Conservation (phyloP, 2,113 vertebrate genomes). For the Anoura caudifer region DNA sequence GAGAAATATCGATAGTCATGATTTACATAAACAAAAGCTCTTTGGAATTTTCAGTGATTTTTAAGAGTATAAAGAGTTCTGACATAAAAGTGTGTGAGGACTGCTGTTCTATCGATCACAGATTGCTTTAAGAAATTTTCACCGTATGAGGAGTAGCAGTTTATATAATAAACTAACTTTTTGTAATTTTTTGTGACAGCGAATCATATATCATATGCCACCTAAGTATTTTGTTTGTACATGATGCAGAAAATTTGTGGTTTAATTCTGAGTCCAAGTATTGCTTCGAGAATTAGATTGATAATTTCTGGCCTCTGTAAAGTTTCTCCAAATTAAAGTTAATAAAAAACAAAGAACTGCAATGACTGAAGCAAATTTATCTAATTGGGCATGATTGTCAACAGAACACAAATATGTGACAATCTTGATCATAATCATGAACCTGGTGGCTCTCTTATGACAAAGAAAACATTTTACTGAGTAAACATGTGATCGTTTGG, state of each 20-base stretch:
- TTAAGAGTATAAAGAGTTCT: background rate
- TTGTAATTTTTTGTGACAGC: background rate
- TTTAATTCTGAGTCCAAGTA: background rate
- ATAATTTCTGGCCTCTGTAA: background rate
- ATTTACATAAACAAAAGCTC: background rate
- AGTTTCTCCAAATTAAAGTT: constrained; percentile 29
- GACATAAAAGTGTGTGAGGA: background rate
- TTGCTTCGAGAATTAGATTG: background rate
- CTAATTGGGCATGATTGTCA: constrained; percentile 8
- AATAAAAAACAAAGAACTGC: background rate
- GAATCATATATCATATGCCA: background rate
- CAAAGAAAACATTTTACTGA: constrained; percentile 24
- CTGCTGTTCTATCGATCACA: background rate
- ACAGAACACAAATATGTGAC: background rate
- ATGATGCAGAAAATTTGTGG: background rate
- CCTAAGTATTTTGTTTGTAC: constrained; percentile 9
- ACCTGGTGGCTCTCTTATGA: constrained; percentile 7
- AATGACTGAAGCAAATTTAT: background rate
- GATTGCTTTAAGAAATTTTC: background rate
- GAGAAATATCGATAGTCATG: background rate
- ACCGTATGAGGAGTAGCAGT: background rate
- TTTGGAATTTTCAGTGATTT: background rate
- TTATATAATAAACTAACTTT: background rate
- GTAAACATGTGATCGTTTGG: background rate
- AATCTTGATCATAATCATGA: background rate